Conservation (phyloP, 2,113 vertebrate species). For the Ailurus styani region DNA sequence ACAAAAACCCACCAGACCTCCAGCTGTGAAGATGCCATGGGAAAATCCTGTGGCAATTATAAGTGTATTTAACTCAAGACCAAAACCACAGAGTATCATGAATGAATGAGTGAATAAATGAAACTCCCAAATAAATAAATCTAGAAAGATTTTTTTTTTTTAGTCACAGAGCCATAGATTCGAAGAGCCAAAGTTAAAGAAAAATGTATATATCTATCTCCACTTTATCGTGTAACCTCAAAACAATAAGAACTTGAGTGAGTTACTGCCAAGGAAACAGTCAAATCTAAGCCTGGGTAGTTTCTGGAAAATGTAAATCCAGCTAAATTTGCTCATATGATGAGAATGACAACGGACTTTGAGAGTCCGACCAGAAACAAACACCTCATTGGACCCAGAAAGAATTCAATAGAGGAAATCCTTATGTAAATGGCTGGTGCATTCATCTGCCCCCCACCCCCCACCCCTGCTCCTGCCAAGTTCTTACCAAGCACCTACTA, state of each 20-base stretch:
- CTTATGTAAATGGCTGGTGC: neutral
- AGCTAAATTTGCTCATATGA: neutral
- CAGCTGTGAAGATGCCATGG: slow-evolving; percentile 37
- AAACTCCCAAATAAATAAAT: slow-evolving; percentile 44
- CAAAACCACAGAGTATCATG: slow-evolving; percentile 42
- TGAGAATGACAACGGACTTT: neutral
- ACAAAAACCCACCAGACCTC: slow-evolving; percentile 49
- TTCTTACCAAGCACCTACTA: neutral
- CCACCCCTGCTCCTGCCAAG: neutral
- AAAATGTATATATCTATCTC: neutral
- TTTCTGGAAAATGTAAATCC: neutral
- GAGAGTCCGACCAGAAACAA: neutral
- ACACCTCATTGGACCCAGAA: neutral
- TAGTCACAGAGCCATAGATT: neutral
- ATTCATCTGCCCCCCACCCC: neutral
- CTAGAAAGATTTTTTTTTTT: neutral
- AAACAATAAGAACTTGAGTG: neutral
- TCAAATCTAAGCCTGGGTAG: neutral
- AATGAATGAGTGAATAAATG: neutral
- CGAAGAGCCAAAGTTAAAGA: neutral
- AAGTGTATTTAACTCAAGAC: slow-evolving; percentile 41
- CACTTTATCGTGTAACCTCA: neutral
- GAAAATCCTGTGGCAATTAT: neutral
- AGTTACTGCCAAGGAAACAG: neutral
- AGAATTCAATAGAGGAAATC: neutral